Evolutionary conservation across 2,113 vertebrate species (phyloP).

Genomic region (Machaerirhynchus nigripectus): DNA sequence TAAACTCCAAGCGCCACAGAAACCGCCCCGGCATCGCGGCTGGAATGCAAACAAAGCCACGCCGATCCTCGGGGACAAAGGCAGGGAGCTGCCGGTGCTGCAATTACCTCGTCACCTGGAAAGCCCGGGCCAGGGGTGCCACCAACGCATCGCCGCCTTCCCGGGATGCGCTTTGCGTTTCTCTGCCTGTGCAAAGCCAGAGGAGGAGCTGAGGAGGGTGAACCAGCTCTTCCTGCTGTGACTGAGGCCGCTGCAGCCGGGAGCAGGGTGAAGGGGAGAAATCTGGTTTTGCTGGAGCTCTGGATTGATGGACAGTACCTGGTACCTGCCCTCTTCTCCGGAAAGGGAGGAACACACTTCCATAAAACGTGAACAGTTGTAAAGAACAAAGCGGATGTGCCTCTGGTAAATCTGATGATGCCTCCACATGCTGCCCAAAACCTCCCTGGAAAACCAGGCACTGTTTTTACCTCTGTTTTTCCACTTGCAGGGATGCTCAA

Average conservation of each 20-base stretch:
- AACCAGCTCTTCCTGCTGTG: background rate
- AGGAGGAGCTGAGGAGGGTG: background rate
- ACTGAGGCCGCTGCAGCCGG: background rate
- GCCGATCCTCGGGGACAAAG: background rate
- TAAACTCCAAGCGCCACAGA: rapidly evolving
- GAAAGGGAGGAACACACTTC: background rate
- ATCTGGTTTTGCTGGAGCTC: background rate
- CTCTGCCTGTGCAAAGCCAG: background rate
- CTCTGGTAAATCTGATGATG: background rate
- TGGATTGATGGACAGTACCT: rapidly evolving
- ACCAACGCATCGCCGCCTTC: rapidly evolving
- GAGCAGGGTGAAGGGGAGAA: background rate
- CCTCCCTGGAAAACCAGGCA: background rate
- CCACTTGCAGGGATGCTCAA: background rate
- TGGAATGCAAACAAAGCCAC: background rate
- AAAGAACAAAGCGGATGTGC: background rate
- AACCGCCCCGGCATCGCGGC: rapidly evolving
- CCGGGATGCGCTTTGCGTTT: background rate
- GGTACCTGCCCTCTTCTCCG: background rate
- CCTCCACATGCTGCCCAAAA: background rate
- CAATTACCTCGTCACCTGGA: background rate
- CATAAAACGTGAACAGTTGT: rapidly evolving
- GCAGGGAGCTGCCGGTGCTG: background rate
- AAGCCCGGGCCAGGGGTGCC: background rate
- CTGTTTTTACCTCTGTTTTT: background rate